phyloP scores from a whole-genome alignment of 2,797 vertebrate genomes.

The Tragelaphus oryx region DNA sequence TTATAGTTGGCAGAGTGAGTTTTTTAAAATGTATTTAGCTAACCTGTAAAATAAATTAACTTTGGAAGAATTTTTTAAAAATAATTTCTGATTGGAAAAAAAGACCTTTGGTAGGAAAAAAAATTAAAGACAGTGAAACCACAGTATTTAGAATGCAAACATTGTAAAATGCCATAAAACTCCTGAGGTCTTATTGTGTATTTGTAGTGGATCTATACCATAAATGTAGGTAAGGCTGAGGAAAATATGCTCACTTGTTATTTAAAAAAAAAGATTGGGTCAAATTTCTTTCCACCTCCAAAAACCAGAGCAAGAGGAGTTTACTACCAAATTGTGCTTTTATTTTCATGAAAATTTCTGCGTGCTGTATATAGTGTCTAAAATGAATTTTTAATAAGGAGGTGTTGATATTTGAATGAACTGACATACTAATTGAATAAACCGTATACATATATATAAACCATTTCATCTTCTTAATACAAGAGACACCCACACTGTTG shows the following conservation, averaged over 20 bases:
- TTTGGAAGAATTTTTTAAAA: conserved; percentile 24
- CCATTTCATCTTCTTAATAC: neutral
- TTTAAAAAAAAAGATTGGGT: neutral
- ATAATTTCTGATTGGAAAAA: conserved; percentile 48
- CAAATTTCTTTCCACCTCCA: neutral
- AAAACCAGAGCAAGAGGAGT: neutral
- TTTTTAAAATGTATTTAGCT: conserved; percentile 39
- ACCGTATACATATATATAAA: too few species aligned
- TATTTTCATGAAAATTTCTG: neutral
- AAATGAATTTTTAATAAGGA: neutral
- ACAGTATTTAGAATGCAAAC: conserved; percentile 42
- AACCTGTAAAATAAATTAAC: conserved; percentile 60
- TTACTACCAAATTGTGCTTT: neutral
- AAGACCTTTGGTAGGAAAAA: neutral
- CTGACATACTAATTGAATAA: neutral
- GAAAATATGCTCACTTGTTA: neutral
- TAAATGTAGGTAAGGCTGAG: neutral
- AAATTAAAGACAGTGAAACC: neutral
- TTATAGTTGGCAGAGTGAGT: neutral
- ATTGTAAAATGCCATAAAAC: conserved; percentile 19
- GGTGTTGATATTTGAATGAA: neutral
- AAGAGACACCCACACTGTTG: neutral
- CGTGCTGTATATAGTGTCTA: neutral
- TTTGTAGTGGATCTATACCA: neutral
- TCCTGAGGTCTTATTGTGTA: neutral